Base-by-base conservation (phyloP, 2,888 invertebrate genomes). In the Drosophila aldrichi region DNA sequence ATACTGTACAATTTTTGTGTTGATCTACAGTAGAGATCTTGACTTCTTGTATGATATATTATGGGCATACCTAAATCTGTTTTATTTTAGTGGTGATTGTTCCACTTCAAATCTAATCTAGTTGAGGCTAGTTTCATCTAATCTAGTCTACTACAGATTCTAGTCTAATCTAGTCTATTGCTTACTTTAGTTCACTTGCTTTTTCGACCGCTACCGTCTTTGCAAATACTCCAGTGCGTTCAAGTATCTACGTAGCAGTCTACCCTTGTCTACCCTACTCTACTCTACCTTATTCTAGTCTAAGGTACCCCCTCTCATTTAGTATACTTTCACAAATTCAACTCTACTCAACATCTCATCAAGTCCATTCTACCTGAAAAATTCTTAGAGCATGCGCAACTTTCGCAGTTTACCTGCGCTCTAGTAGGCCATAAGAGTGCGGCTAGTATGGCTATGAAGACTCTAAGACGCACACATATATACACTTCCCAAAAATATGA, bases 361-460 rank as follows among this genome's bases (percentile, higher is more conserved):
- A 18, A 10, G 48, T n/a, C 10, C 5, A 32, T 12, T 48, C n/a
- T 48, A 48, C 48, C 48, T 48, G 48, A 1, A 10, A 29, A 12
- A n/a, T 29, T 29, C 48, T 29, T n/a, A 48, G 29, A 32, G 18
- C 10, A 32, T 48, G 18, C 29, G 3, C 48, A 18, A 48, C 16
- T 48, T n/a, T 48, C 10, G n/a, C 48, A 25, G 29, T n/a, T 48
- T 48, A 48, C 16, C 29, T 48, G 48, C 16, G 22, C 44, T 8
- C 22, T 43, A 18, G 41, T 41, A 2, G 41, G 0, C n/a, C n/a
- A 41, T 9, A 14, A 14, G 2, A 22, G 20, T 29, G 9, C 9
- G 7, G 9, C 7, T 2, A 29, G 29, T 29, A 8, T 29, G 29
- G 9, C 8, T 29, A 1, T 10, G 3, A 2, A 3, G 20, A 12